phyloP scores from a whole-genome alignment of 2,888 invertebrate species.

The Melanophora roralis region DNA sequence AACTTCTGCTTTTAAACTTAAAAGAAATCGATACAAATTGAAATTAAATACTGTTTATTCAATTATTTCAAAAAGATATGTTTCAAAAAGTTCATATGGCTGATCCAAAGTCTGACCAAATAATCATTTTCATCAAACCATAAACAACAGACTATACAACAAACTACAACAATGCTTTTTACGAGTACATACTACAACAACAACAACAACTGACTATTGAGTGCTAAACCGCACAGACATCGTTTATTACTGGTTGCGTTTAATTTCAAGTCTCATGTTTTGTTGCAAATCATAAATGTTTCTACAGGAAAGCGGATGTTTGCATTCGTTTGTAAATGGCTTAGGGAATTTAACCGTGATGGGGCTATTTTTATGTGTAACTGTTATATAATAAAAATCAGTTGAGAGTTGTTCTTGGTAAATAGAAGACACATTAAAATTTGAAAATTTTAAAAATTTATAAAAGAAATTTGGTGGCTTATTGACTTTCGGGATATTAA shows the following conservation, averaged over 20 bases:
- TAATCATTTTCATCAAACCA: slow-evolving; percentile 53
- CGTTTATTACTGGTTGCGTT: slow-evolving; percentile 29
- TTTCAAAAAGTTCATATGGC: slow-evolving; percentile 25
- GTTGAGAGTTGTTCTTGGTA: not conserved
- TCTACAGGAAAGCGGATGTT: slow-evolving; percentile 5
- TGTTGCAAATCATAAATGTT: slow-evolving; percentile 7
- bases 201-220: not conserved
- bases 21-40: too few species aligned
- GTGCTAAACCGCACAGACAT: slow-evolving; percentile 42
- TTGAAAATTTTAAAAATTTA: too few species aligned
- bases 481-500: too few species aligned
- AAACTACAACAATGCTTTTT: not conserved
- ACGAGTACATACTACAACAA: not conserved
- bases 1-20: too few species aligned
- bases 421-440: too few species aligned
- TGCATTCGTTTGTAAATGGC: not conserved
- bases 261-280: slow-evolving; percentile 17
- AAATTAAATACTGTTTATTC: too few species aligned
- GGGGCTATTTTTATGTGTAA: not conserved
- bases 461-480: too few species aligned
- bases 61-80: too few species aligned
- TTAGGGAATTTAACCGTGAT: slow-evolving; percentile 8
- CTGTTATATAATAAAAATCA: too few species aligned
- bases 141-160: slow-evolving; percentile 49
- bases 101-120: slow-evolving; percentile 53